phyloP scores from a whole-genome alignment of 2,797 vertebrate species.

The Momotus momota region DNA sequence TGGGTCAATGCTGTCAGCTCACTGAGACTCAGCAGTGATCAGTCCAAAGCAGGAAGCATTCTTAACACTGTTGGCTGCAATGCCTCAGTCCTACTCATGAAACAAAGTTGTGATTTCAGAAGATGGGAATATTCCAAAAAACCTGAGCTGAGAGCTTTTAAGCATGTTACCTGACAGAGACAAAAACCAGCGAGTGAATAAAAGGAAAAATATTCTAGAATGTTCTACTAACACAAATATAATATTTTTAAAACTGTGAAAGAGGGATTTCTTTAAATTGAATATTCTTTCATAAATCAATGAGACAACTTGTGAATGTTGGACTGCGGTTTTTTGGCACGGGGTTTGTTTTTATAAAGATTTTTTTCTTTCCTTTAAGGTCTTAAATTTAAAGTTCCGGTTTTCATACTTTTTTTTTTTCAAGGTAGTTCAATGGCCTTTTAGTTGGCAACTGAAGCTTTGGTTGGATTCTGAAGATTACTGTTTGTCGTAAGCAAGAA shows the following conservation, averaged over 20 bases:
- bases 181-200: neutral
- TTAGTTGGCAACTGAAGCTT: neutral
- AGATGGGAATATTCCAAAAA: neutral
- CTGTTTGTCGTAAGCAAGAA: neutral
- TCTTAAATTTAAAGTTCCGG: neutral
- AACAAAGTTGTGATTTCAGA: neutral
- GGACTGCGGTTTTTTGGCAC: neutral
- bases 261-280: neutral
- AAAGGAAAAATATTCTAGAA: neutral
- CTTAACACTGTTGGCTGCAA: neutral
- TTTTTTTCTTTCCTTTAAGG: neutral
- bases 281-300: neutral
- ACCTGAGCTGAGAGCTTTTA: neutral
- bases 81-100: neutral
- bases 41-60: constrained; percentile 7
- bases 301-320: neutral
- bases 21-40: neutral
- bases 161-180: neutral
- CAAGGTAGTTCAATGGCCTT: neutral
- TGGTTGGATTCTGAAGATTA: neutral
- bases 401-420: neutral
- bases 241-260: neutral
- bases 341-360: neutral
- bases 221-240: neutral
- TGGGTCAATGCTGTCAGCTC: neutral